phyloP scores from a whole-genome alignment of 2,113 vertebrate genomes.

The Phaethon lepturus region DNA sequence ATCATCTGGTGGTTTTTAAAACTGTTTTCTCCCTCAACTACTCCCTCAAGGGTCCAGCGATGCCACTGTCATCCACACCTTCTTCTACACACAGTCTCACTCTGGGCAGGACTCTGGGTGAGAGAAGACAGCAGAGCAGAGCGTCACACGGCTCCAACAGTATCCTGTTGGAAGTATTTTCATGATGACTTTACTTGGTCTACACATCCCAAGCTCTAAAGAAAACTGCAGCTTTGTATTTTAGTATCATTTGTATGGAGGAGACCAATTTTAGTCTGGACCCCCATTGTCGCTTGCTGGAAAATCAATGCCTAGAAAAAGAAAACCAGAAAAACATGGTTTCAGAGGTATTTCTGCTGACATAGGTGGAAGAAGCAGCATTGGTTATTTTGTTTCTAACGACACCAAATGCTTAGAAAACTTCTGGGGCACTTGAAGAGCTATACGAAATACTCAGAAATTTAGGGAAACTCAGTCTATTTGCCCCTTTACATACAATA shows the following conservation, averaged over 20 bases:
- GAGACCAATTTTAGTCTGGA: background rate
- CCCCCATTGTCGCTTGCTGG: accelerated
- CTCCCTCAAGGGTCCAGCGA: background rate
- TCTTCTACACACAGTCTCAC: accelerated
- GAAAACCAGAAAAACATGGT: accelerated
- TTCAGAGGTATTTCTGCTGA: background rate
- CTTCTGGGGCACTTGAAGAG: background rate
- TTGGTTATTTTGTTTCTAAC: background rate
- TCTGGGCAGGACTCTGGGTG: background rate
- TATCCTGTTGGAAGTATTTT: background rate
- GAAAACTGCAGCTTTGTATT: background rate
- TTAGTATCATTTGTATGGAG: background rate
- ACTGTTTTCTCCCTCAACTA: background rate
- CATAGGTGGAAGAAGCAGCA: background rate
- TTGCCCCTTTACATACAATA: background rate
- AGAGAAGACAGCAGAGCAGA: background rate
- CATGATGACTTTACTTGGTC: background rate
- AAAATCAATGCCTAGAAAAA: background rate
- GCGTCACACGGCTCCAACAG: background rate
- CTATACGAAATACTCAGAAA: background rate
- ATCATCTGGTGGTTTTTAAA: background rate
- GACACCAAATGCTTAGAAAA: background rate
- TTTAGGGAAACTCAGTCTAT: background rate
- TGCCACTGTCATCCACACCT: background rate
- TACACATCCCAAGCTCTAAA: background rate